Percentiles rank a stretch among this genome's conserved stretches.
These are phyloP conservation scores for Smithornis capensis DNA, from an alignment of 2,113 vertebrate species.

Conservation along the genomic window DNA sequence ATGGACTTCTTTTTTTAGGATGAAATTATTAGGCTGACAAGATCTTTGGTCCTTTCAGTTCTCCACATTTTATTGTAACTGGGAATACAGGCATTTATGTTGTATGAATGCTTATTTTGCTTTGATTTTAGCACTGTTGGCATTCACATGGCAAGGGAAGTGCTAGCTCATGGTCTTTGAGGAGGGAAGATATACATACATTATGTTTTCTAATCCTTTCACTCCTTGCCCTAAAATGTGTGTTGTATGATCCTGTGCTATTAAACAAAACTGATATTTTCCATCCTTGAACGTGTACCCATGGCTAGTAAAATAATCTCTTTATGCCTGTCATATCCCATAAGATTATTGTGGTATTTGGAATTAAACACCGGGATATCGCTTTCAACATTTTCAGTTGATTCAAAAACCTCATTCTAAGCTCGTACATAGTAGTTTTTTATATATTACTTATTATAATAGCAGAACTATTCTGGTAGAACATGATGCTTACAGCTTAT, in stretches of 20 bases:
- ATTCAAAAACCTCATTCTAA: not conserved
- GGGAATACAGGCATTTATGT: not conserved
- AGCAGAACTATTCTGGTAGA: not conserved
- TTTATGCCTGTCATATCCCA: not conserved
- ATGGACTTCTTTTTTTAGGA: not conserved
- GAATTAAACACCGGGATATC: slow-evolving; percentile 3
- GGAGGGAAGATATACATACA: not conserved
- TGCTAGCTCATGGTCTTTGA: not conserved
- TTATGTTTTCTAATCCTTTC: not conserved
- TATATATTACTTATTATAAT: not conserved
- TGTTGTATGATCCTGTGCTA: accelerated
- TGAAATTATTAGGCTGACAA: not conserved
- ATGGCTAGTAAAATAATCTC: not conserved
- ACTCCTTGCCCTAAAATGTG: not conserved
- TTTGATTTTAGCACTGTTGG: not conserved
- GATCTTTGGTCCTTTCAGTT: not conserved
- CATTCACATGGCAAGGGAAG: not conserved
- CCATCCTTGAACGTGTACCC: not conserved
- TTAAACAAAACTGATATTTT: not conserved
- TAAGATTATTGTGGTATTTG: not conserved
- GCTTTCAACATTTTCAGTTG: not conserved
- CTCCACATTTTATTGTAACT: not conserved
- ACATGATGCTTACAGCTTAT: not conserved
- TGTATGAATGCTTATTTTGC: not conserved
- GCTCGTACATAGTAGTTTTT: not conserved